Base-by-base conservation (phyloP, 1,140 invertebrate species). In the Oncopodura yosiiana region DNA sequence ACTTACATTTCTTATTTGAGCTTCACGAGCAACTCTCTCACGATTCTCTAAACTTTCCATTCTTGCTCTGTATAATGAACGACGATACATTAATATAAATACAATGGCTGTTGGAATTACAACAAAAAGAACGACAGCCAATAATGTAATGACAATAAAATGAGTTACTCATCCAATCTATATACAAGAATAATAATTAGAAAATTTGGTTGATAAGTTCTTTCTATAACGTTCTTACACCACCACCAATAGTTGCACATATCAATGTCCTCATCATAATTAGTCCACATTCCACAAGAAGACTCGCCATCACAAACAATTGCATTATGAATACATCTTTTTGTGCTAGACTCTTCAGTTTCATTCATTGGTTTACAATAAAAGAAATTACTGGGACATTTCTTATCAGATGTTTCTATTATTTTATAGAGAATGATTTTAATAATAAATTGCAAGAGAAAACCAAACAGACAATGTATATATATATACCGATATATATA, bases 91-190 rank as follows among this genome's bases (percentile, higher is more conserved):
- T 3, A 55, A 26, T 1, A 46, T n/a, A 36, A 55, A 55, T 3
- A 55, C 44, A 3, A 55, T 49, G 12, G 46, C 53, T 18, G 45
- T 49, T n/a, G 53, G 53, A 6, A 39, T 49, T 18, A 55, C 24
- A 19, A 55, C 43, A 23, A 55, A 55, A 32, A 49, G 26, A 19
- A 55, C 23, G 11, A 45, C 53, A 8, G 44, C 53, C 32, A 55
- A 34, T 14, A 53, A 38, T 11, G 32, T 44, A 26, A 24, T 37
- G 11, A 36, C 34, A 4, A 49, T 49, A 21, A 37, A 49, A 12
- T 39, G 36, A 37, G 27, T 34, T 12, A 27, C 34, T 18, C 19
- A 19, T 30, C n/a, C 32, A n/a, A 9, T n/a, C n/a, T 8, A 8
- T 34, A n/a, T 8, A 34, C n/a, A 34, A 9, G n/a, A 9, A 39